These are phyloP conservation scores for Pardalotus punctatus DNA, from an alignment of 2,113 vertebrate species.

Conservation along the genomic window DNA sequence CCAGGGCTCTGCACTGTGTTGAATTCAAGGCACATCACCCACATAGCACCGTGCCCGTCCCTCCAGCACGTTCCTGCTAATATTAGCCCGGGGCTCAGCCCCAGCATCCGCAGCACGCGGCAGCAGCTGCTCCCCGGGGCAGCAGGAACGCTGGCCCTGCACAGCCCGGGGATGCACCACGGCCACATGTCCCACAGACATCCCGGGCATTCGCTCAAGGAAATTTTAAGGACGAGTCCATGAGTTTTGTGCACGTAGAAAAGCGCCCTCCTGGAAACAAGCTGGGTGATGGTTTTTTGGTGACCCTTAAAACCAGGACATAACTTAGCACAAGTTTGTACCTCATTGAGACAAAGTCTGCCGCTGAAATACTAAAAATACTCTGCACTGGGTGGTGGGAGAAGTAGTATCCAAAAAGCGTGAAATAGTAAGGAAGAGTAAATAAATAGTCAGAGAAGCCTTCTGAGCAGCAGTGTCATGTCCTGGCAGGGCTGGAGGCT, in stretches of 20 bases:
- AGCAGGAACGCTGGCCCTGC: background rate
- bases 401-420: background rate
- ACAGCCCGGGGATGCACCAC: background rate
- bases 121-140: slow-evolving; percentile 33
- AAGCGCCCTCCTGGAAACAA: background rate
- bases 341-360: background rate
- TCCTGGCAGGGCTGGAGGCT: background rate
- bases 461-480: background rate
- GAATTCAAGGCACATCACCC: background rate
- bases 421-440: background rate
- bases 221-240: background rate
- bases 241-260: background rate
- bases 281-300: background rate
- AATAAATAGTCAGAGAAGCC: background rate
- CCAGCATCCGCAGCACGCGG: background rate
- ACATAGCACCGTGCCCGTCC: background rate
- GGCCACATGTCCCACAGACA: background rate
- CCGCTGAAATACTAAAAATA: background rate
- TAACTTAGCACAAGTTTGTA: background rate
- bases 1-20: background rate
- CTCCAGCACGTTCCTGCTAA: slow-evolving; percentile 8
- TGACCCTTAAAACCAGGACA: background rate
- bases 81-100: slow-evolving; percentile 41
- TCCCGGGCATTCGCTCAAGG: background rate
- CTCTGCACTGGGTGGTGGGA: accelerated